Evolutionary conservation across 2,113 vertebrate genomes (phyloP).

Genomic region (Myiozetetes cayanensis): DNA sequence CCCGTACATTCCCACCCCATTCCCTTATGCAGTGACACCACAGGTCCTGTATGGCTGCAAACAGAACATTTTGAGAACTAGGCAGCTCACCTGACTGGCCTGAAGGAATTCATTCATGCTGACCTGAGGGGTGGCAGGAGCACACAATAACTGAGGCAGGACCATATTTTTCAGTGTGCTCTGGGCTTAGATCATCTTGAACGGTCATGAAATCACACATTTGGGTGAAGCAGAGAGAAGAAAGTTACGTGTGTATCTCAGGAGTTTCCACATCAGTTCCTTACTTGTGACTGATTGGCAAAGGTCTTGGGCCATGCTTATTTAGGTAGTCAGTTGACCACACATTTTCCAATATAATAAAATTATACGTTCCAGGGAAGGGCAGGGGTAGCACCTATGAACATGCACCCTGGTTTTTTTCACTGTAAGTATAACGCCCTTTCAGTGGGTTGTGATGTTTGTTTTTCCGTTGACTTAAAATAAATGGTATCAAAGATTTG

Average conservation of each 20-base stretch:
- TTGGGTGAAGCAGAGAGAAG: background rate
- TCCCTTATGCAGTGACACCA: background rate
- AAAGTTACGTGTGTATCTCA: background rate
- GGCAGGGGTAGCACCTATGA: background rate
- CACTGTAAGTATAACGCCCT: background rate
- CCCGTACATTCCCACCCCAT: rapidly evolving
- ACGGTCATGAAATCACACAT: background rate
- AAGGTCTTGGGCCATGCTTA: background rate
- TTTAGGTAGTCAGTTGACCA: background rate
- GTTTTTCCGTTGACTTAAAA: background rate
- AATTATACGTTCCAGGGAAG: background rate
- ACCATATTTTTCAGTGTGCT: background rate
- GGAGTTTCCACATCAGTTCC: background rate
- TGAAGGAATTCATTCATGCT: background rate
- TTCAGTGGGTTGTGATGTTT: background rate
- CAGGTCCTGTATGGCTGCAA: background rate
- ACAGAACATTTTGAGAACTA: background rate
- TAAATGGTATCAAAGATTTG: background rate
- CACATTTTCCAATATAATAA: background rate
- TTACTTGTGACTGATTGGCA: background rate
- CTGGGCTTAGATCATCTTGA: background rate
- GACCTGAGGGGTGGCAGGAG: background rate
- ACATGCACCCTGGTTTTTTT: background rate
- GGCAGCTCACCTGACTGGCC: background rate
- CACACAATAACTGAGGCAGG: background rate